A percentile compares a stretch with the other conserved stretches of the same genome.
phyloP scores from a whole-genome alignment of 1,140 invertebrate genomes.

The Acromyrmex echinatior region DNA sequence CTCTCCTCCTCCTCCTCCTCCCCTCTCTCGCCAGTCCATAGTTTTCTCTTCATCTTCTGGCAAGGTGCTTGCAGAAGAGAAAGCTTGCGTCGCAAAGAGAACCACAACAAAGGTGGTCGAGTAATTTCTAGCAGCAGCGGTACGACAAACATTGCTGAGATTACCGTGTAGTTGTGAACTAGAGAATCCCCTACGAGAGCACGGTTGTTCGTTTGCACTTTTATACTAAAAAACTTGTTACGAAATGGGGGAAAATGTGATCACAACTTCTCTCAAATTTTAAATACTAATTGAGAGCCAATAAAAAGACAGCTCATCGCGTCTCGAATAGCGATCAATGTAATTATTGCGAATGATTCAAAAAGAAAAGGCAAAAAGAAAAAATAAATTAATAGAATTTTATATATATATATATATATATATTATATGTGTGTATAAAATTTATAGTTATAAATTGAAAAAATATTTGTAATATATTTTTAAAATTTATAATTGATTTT shows the following conservation, averaged over 20 bases:
- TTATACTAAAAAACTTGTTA: slow-evolving; percentile 12
- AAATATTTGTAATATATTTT: background rate
- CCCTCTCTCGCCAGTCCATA: background rate
- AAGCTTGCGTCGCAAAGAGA: slow-evolving; percentile 3
- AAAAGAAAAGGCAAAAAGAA: background rate
- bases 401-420: background rate
- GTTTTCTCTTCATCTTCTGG: background rate
- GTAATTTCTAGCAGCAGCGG: slow-evolving; percentile 43
- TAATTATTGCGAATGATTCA: background rate
- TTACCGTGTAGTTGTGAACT: slow-evolving; percentile 22
- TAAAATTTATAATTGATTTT: background rate
- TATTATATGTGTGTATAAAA: too few relatives aligned
- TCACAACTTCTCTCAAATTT: slow-evolving; percentile 12
- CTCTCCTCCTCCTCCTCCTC: background rate
- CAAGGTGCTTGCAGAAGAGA: slow-evolving; percentile 23
- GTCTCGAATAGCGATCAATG: background rate
- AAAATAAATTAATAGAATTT: slow-evolving; percentile 15
- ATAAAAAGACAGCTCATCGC: background rate
- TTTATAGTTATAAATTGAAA: background rate
- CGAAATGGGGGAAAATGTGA: background rate
- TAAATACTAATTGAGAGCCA: slow-evolving; percentile 11
- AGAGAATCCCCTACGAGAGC: background rate
- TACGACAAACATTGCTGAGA: slow-evolving; percentile 53
- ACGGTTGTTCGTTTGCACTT: slow-evolving; percentile 30
- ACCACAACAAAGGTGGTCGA: slow-evolving; percentile 47